Evolutionary conservation across 1,140 invertebrate species (phyloP).

Genomic region (Ceratosolen solmsi): DNA sequence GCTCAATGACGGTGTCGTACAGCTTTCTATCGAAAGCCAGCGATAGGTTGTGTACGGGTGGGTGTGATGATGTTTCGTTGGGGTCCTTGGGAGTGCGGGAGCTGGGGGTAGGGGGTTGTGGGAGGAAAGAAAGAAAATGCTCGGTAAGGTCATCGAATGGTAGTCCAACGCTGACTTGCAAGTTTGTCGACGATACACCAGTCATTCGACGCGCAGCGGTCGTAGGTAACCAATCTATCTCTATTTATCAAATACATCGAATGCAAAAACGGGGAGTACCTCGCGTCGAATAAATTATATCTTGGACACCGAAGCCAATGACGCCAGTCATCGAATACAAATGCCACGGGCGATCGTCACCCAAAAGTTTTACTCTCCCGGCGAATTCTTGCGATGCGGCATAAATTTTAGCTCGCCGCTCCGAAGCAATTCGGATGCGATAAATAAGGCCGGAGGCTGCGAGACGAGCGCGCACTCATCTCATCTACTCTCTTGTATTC

Average conservation of each 20-base stretch:
- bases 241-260: neutral
- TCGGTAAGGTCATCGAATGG: too few relatives aligned
- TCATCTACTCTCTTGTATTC: neutral
- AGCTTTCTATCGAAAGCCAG: too few relatives aligned
- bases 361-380: neutral
- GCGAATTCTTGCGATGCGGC: neutral
- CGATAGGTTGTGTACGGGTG: too few relatives aligned
- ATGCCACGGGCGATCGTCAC: neutral
- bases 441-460: slow-evolving; percentile 11
- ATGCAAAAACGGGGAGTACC: neutral
- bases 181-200: too few relatives aligned
- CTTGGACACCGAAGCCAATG: neutral
- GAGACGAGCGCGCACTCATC: neutral
- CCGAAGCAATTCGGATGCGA: neutral
- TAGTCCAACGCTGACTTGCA: too few relatives aligned
- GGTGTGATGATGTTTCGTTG: too few relatives aligned
- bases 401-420: slow-evolving; percentile 6
- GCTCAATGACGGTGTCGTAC: too few relatives aligned
- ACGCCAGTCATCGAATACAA: slow-evolving; percentile 4
- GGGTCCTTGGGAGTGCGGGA: too few relatives aligned
- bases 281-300: neutral
- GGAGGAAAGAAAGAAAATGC: too few relatives aligned
- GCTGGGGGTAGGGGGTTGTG: too few relatives aligned
- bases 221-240: too few relatives aligned
- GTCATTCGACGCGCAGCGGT: too few relatives aligned